These are phyloP conservation scores for Aporophyla nigra DNA, from an alignment of 2,888 invertebrate genomes.

Conservation along the genomic window DNA sequence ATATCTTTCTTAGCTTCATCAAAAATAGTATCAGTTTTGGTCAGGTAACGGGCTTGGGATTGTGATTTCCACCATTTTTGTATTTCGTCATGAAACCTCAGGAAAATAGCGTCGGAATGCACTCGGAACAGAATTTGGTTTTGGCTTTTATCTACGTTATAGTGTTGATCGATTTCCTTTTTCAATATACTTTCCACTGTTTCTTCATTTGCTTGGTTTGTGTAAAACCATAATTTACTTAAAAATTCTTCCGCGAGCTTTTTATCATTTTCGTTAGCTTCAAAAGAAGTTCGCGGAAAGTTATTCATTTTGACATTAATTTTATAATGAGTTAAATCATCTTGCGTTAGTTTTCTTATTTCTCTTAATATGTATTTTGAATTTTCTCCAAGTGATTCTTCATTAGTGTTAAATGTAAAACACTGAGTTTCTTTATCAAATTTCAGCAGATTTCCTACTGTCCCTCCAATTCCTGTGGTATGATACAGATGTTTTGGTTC, in stretches of 20 bases:
- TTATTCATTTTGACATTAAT: conserved; percentile 66
- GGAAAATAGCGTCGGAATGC: conserved; percentile 74
- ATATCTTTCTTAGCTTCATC: conserved; percentile 71
- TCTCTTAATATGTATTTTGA: conserved; percentile 65
- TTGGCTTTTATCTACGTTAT: conserved; percentile 63
- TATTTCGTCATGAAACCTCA: conserved; percentile 74
- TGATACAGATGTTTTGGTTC: conserved; percentile 66
- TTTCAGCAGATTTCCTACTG: conserved; percentile 72
- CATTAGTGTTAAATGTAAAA: conserved; percentile 64
- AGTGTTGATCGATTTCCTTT: conserved; percentile 67
- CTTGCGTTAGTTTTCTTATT: conserved; percentile 46
- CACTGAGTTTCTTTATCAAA: conserved; percentile 61
- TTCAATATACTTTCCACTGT: conserved; percentile 70
- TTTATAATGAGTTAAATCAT: conserved; percentile 62
- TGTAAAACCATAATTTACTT: conserved; percentile 73
- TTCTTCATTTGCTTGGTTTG: conserved; percentile 73
- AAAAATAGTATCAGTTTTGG: conserved; percentile 66
- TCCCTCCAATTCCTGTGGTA: conserved; percentile 69
- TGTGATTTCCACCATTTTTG: conserved; percentile 76
- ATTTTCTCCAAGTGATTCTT: conserved; percentile 52
- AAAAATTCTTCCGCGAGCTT: conserved; percentile 70
- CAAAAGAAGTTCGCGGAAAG: conserved; percentile 71
- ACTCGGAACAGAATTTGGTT: conserved; percentile 69
- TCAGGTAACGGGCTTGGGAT: conserved; percentile 67
- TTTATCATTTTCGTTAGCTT: conserved; percentile 68